A percentile compares a stretch with the other conserved stretches of the same genome.
These are phyloP conservation scores for Gymnoscelis rufifasciata DNA, from an alignment of 2,888 invertebrate species.

Conservation along the genomic window DNA sequence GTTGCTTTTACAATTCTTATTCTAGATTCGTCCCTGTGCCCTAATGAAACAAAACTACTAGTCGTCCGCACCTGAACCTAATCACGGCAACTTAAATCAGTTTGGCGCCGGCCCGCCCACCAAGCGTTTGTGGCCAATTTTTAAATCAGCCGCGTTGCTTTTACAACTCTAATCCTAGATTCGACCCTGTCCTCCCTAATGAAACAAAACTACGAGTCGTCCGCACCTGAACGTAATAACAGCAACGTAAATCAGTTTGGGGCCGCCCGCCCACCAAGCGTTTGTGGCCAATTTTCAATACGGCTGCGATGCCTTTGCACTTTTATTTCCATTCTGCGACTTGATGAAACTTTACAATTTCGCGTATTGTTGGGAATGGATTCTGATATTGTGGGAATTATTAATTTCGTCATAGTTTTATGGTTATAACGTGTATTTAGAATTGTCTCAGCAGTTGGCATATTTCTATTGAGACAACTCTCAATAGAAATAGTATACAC, in stretches of 20 bases:
- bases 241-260: constrained; percentile 63
- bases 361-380: constrained; percentile 11
- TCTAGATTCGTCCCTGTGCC: constrained; percentile 17
- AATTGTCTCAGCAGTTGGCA: background rate
- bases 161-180: background rate
- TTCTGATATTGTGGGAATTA: constrained; percentile 4
- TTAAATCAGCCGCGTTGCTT: too few relatives aligned
- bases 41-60: constrained; percentile 64
- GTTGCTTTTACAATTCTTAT: too few relatives aligned
- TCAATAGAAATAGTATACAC: too few relatives aligned
- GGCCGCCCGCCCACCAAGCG: constrained; percentile 11
- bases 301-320: constrained; percentile 21
- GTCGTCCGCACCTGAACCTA: too few relatives aligned
- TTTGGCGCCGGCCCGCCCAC: too few relatives aligned
- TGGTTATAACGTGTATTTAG: background rate
- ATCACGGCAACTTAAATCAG: too few relatives aligned
- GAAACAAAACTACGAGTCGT: constrained; percentile 64
- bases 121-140: too few relatives aligned
- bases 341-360: constrained; percentile 26
- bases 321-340: constrained; percentile 12
- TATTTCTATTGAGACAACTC: too few relatives aligned
- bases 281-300: constrained; percentile 28
- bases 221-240: constrained; percentile 71
- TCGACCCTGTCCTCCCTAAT: constrained; percentile 30
- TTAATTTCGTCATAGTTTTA: background rate